phyloP scores from a whole-genome alignment of 2,888 invertebrate species.

The Papilio gigon region DNA sequence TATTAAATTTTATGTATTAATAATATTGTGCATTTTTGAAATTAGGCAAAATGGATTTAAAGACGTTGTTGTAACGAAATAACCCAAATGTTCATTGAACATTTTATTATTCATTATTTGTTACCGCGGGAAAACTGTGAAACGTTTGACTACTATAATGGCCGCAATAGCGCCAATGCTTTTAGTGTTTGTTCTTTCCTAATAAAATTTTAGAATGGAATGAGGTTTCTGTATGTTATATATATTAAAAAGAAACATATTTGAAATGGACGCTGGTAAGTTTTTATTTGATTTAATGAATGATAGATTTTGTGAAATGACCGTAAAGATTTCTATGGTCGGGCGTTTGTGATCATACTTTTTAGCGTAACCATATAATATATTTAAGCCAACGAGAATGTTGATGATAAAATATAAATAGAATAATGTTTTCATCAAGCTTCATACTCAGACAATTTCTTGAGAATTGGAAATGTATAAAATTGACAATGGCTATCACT shows the following conservation, averaged over 20 bases:
- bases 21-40: conserved; percentile 29
- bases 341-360: conserved; percentile 32
- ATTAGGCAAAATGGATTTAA: conserved; percentile 35
- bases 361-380: conserved; percentile 27
- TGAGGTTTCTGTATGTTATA: conserved; percentile 56
- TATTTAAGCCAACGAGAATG: background rate
- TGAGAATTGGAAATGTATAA: background rate
- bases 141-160: conserved; percentile 79
- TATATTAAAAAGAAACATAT: conserved; percentile 58
- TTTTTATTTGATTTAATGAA: conserved; percentile 43
- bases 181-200: conserved; percentile 70
- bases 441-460: background rate
- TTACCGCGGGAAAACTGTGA: conserved; percentile 80
- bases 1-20: conserved; percentile 39
- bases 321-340: conserved; percentile 38
- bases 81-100: conserved; percentile 44
- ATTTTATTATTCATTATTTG: conserved; percentile 47
- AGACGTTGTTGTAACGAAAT: conserved; percentile 39
- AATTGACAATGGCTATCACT: conserved; percentile 17
- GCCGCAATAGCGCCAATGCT: conserved; percentile 82
- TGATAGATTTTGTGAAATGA: conserved; percentile 38
- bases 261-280: conserved; percentile 81
- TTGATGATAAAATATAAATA: conserved; percentile 4
- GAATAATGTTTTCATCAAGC: background rate
- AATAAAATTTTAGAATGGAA: conserved; percentile 62